Base-by-base conservation (phyloP, 2,113 vertebrate species). In the Panthera tigris region DNA sequence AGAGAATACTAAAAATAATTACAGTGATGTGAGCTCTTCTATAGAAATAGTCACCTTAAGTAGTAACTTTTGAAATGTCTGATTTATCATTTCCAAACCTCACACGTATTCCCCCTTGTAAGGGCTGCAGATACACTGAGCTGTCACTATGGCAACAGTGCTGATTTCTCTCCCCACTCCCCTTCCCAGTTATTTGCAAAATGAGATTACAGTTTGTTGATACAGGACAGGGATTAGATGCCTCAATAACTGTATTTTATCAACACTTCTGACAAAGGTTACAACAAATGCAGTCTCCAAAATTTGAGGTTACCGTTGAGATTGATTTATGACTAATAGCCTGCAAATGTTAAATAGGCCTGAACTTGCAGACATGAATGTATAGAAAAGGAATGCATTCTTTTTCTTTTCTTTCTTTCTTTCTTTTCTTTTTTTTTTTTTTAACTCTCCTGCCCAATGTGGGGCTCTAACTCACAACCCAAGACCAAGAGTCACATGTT, bases 141-240 rank as follows among this genome's bases (percentile, higher is more conserved):
- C 97, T 52, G 97, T 98, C 78, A 5, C 97, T 97, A 92, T 98
- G 97, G 98, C 89, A 98, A 98, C 98, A 7, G 52, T 87, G 86
- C 96, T 91, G 95, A 85, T 98, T 96, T 93, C 83, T 79, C 61
- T 15, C 41, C 41, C 74, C 27, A 78, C 3, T 27, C 27, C 41
- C 41, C 7, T 31, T 88, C 11, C 66, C 93, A 81, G 65, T 82
- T 92, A 80, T 96, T 94, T 98, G 96, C 97, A 96, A 89, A 0
- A 55, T 74, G 96, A 97, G 93, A 92, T 83, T 97, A n/a, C n/a
- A 33, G 84, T 98, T 97, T 96, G 71, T 96, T 94, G 91, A 97
- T 96, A 78, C 69, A 3, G 86, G 97, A 94, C 87, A 97, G 96
- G 45, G 74, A 98, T 97, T 95, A 97, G 95, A 98, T 96, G 96